These are phyloP conservation scores for Sinhomidia bicolor DNA, from an alignment of 2,888 invertebrate species.

Conservation along the genomic window DNA sequence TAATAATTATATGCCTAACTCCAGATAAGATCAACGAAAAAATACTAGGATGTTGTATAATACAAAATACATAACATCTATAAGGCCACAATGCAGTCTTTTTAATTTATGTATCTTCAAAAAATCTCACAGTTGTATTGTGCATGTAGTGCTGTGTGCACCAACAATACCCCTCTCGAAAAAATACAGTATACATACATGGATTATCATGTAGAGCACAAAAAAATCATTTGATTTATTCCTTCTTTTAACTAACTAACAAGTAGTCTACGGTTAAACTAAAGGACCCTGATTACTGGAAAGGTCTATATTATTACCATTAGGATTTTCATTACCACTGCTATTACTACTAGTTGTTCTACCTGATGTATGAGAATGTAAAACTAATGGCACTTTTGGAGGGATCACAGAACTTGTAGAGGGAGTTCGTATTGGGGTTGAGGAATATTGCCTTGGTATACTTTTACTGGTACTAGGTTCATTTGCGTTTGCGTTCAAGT, in stretches of 20 bases:
- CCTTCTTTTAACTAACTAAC: too few relatives aligned
- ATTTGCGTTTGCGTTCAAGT: not conserved
- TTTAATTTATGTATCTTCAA: slow-evolving; percentile 33
- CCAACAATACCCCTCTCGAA: not conserved
- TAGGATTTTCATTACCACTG: slow-evolving; percentile 5
- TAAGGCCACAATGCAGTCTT: slow-evolving; percentile 60
- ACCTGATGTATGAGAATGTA: slow-evolving; percentile 45
- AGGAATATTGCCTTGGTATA: not conserved
- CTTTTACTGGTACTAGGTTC: not conserved
- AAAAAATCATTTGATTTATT: too few relatives aligned
- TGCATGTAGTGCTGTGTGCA: not conserved
- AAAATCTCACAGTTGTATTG: slow-evolving; percentile 27
- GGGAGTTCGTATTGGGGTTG: not conserved
- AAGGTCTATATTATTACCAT: not conserved
- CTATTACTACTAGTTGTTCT: slow-evolving; percentile 33
- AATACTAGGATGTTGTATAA: not conserved
- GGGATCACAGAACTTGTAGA: slow-evolving; percentile 2
- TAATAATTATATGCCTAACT: not conserved
- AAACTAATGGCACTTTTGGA: slow-evolving; percentile 70
- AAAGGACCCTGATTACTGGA: slow-evolving; percentile 13
- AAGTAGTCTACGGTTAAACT: slow-evolving; percentile 39
- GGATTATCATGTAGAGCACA: too few relatives aligned
- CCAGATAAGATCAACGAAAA: not conserved
- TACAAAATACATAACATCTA: slow-evolving; percentile 8
- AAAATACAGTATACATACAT: not conserved